Evolutionary conservation across 2,797 vertebrate genomes (phyloP).

Genomic region (Dryobates pubescens): DNA sequence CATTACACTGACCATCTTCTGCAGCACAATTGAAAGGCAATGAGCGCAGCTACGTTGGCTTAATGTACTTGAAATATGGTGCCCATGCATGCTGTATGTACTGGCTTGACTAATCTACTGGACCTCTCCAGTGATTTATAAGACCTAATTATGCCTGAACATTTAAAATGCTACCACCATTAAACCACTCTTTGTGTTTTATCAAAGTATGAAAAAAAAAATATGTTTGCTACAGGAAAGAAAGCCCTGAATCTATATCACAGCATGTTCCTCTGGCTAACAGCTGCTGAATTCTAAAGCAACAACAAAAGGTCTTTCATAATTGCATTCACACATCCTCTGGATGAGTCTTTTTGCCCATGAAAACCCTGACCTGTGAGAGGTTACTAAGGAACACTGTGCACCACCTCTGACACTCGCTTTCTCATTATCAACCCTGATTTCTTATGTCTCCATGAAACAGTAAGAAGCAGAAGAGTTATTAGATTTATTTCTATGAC

Average conservation of each 20-base stretch:
- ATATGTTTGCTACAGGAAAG: not conserved
- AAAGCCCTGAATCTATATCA: not conserved
- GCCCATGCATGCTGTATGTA: not conserved
- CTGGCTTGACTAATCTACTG: not conserved
- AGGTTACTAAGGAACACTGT: not conserved
- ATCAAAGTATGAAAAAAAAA: not conserved
- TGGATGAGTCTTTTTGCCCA: not conserved
- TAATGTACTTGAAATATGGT: not conserved
- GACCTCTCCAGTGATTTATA: not conserved
- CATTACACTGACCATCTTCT: not conserved
- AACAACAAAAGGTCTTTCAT: not conserved
- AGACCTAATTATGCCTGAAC: not conserved
- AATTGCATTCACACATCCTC: not conserved
- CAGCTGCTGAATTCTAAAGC: not conserved
- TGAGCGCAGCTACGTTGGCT: not conserved
- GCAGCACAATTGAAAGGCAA: not conserved
- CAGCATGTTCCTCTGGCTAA: not conserved
- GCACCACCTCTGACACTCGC: not conserved
- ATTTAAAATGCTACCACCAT: not conserved
- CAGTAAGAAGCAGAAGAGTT: slow-evolving; percentile 6
- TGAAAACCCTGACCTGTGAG: not conserved
- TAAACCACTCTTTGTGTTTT: not conserved
- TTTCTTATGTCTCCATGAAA: slow-evolving; percentile 8
- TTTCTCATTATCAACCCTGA: not conserved
- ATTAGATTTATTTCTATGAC: not conserved